Evolutionary conservation across 2,888 invertebrate genomes (phyloP), one percentile per base, ranked within the genome.

Genomic region (Drosophila gaucha): DNA sequence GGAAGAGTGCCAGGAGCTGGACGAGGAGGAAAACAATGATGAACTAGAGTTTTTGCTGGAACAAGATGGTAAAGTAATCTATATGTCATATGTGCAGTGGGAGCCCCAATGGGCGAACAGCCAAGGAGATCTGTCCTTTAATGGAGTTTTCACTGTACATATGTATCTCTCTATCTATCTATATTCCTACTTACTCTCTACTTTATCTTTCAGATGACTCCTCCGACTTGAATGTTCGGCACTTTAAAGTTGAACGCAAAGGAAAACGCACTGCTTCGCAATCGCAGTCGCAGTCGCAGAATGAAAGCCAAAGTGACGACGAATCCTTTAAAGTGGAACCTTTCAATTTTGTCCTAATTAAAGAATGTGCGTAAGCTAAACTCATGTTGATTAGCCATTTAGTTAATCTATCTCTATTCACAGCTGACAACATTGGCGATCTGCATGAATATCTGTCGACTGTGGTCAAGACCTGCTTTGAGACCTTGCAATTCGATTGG

Each of bases 401-500:
- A 26, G 18, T 18, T 28, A 31, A 14, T 6, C 0, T 4, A 3
- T 38, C 5, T 3, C 2, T 1, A 9, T 8, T 6, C 12, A 0
- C 36, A 82, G 82, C 75, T 33, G 82, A 82, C 43, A 76, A 85
- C 8, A 54, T 74, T 30, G 46, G 49, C 6, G 78, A 86, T 60
- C 30, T 90, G 6, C 62, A 70, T 9, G 78, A 73, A 3, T 90
- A 89, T 41, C 71, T 90, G 30, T 52, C 74, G 6, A 77, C 74
- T 0, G 85, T 74, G 51, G 74, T 89, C 0, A 70, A 73, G 41
- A 89, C 89, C 10, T 77, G 83, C 49, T 87, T 89, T 14, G 78
- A 85, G 14, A 82, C 74, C 0, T 57, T 89, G 5, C 52, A 67
- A 12, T 76, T 90, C 30, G 63, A 80, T 2, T 89, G 88, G 85